Evolutionary conservation across 2,113 vertebrate species (phyloP).

Genomic region (Dasyurus viverrinus): DNA sequence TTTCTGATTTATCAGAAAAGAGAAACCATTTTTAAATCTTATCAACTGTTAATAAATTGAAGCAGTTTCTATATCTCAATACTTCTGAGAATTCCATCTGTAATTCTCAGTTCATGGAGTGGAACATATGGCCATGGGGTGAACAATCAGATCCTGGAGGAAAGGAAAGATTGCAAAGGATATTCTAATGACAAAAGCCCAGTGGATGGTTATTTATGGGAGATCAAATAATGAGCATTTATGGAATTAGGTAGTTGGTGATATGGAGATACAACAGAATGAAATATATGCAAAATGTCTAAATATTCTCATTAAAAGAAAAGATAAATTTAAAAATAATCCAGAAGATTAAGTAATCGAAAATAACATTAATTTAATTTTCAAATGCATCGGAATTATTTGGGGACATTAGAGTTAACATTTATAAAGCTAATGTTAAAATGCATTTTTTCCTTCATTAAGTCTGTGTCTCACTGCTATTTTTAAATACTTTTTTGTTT

Average conservation of each 20-base stretch:
- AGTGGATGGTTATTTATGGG: background rate
- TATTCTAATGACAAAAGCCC: background rate
- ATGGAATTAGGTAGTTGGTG: background rate
- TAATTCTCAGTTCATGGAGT: background rate
- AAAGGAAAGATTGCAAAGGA: background rate
- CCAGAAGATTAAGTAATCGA: background rate
- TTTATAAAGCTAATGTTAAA: background rate
- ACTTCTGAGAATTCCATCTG: slow-evolving; percentile 4
- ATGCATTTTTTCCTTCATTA: background rate
- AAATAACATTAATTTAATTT: background rate
- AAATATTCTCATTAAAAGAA: background rate
- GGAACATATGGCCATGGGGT: background rate
- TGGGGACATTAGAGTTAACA: background rate
- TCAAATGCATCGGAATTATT: background rate
- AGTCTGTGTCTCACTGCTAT: background rate
- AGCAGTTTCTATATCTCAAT: background rate
- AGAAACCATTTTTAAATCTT: background rate
- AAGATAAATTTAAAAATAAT: background rate
- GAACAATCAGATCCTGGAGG: slow-evolving; percentile 3
- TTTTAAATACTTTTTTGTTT: background rate
- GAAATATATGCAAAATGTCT: background rate
- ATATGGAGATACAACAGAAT: background rate
- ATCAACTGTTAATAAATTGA: background rate
- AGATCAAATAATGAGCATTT: background rate
- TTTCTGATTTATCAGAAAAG: background rate